Conservation (phyloP, 2,888 invertebrate genomes). For the Amphipyra tragopoginis region DNA sequence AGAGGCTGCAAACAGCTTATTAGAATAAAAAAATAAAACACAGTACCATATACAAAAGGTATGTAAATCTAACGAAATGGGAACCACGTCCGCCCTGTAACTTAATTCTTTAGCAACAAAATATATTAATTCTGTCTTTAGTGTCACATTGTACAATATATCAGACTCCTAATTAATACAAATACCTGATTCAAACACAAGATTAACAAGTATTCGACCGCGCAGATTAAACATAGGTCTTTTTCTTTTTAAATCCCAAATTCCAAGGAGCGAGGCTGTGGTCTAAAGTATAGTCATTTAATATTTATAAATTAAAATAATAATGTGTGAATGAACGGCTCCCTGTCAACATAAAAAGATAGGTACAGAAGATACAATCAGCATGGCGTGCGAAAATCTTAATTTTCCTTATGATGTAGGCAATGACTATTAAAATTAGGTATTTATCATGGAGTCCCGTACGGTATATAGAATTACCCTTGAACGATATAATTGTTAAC, state of each 20-base stretch:
- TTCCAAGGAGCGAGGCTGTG: conserved; percentile 23
- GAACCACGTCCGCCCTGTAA: neutral
- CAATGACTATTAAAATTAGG: too few species aligned
- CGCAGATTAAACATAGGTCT: conserved; percentile 45
- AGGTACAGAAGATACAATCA: conserved; percentile 8
- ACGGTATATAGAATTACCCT: too few species aligned
- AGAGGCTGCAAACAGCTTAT: too few species aligned
- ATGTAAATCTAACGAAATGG: conserved; percentile 15
- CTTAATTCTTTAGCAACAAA: conserved; percentile 20
- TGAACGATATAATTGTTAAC: too few species aligned
- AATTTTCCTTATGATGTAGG: too few species aligned
- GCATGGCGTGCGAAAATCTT: too few species aligned
- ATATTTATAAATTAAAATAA: conserved; percentile 55
- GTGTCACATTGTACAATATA: conserved; percentile 41
- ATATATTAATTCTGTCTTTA: conserved; percentile 30
- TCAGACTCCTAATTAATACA: conserved; percentile 52
- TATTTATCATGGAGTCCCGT: too few species aligned
- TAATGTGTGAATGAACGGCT: conserved; percentile 51
- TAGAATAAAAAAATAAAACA: too few species aligned
- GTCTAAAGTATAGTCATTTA: conserved; percentile 42
- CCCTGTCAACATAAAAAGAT: conserved; percentile 21
- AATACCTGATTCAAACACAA: conserved; percentile 42
- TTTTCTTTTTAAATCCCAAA: conserved; percentile 47
- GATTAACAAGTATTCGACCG: conserved; percentile 47
- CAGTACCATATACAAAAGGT: neutral